Evolutionary conservation across 2,113 vertebrate species (phyloP).

Genomic region (Miniopterus natalensis): DNA sequence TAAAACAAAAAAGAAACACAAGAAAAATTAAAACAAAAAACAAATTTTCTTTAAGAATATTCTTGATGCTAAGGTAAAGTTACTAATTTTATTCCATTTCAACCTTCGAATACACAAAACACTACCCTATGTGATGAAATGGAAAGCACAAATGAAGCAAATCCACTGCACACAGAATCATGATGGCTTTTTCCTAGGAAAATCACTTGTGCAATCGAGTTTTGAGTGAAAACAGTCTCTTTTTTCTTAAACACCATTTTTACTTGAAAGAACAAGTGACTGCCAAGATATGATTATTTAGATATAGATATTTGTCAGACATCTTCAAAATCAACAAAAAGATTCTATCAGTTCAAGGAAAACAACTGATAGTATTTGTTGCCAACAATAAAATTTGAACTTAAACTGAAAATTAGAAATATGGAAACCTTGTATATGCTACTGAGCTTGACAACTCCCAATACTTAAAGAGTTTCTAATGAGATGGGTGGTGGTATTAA

Average conservation of each 20-base stretch:
- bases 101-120: not conserved
- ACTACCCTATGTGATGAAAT: not conserved
- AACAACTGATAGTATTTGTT: slow-evolving; percentile 21
- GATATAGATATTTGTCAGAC: not conserved
- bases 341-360: not conserved
- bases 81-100: slow-evolving; percentile 42
- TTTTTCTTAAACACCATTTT: slow-evolving; percentile 5
- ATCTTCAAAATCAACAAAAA: slow-evolving; percentile 60
- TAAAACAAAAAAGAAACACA: not conserved
- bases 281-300: not conserved
- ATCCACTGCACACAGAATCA: not conserved
- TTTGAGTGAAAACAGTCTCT: not conserved
- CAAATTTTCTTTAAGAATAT: not conserved
- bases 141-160: slow-evolving; percentile 4
- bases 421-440: slow-evolving; percentile 18
- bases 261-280: slow-evolving; percentile 49
- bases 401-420: slow-evolving; percentile 41
- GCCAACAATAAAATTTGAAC: not conserved
- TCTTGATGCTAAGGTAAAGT: not conserved
- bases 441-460: not conserved
- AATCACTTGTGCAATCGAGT: not conserved
- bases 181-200: not conserved
- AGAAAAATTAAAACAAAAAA: not conserved
- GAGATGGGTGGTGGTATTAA: not conserved
- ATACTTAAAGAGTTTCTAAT: slow-evolving; percentile 21